Base-by-base conservation (phyloP, 2,888 invertebrate species). In the Meteorus colon region DNA sequence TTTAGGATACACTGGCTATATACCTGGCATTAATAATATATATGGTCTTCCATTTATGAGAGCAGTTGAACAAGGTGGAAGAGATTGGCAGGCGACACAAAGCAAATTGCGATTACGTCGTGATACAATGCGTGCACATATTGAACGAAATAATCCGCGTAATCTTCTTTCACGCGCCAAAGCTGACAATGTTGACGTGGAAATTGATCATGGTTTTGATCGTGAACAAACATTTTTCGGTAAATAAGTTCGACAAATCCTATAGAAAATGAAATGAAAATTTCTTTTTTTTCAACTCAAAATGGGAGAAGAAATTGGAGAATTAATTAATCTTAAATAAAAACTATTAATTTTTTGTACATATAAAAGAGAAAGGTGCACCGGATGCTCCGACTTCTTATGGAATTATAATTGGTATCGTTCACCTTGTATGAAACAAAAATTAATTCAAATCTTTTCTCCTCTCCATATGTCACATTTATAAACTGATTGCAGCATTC, bases 1-100 rank as follows among this genome's bases (percentile, higher is more conserved):
- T 88, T 92, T 94, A 19, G 94, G 94, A 19, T 94, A 94, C 86
- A 94, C 94, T 75, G 92, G 92, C 24, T 94, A 93, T 83, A 93
- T 94, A 75, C 94, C 94, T 10, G 94, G 94, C 19, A 92, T 94
- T 90, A 91, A 92, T 84, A 93, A 92, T 84, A 92, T 92, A 86
- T 94, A 91, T 85, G 91, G 91, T 24, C 85, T 90, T 72, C 88
- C 91, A 10, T 91, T 91, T 81, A 90, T 89, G 85, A 87, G 85
- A 79, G 90, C 90, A 2, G 91, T 91, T 14, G 91, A 91, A 80
- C 88, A 87, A 92, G 87, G 92, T 91, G 91, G 91, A 89, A 66
- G 92, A 91, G 86, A 93, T 91, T 89, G 90, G 91, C 71, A 91
- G 88, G 81, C 91, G 87, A 81, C 91, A 31, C 89, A 89, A 78